These are phyloP conservation scores for Kuschelorhynchus macadamiae DNA, from an alignment of 2,888 invertebrate species.

Conservation along the genomic window DNA sequence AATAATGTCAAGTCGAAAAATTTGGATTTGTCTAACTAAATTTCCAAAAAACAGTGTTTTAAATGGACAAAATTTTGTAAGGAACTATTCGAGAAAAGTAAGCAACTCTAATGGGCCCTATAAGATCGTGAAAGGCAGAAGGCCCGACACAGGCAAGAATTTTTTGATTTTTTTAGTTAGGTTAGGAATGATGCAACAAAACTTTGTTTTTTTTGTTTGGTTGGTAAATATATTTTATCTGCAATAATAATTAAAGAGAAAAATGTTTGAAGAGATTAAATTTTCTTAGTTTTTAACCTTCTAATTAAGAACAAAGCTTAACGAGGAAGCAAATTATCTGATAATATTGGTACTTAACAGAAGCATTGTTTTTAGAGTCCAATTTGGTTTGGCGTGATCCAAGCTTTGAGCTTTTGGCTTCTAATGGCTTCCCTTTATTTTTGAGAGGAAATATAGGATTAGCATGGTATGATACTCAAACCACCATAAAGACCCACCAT, in stretches of 20 bases:
- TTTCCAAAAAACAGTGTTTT: constrained; percentile 39
- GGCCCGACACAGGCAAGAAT: constrained; percentile 41
- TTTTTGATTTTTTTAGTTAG: neutral
- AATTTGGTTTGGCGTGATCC: constrained; percentile 68
- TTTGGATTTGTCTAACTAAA: constrained; percentile 45
- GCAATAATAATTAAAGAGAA: too few species aligned
- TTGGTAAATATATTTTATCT: too few species aligned
- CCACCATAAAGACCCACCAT: constrained; percentile 69
- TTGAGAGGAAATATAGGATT: constrained; percentile 79
- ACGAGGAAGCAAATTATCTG: too few species aligned
- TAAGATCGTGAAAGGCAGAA: constrained; percentile 41
- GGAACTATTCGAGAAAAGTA: constrained; percentile 46
- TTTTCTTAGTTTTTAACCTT: too few species aligned
- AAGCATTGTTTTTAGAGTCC: constrained; percentile 56
- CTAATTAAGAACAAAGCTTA: too few species aligned
- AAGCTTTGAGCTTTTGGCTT: constrained; percentile 77
- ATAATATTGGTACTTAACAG: too few species aligned
- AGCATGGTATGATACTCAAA: constrained; percentile 77
- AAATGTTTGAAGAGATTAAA: too few species aligned
- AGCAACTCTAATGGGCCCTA: constrained; percentile 42
- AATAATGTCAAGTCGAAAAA: constrained; percentile 47
- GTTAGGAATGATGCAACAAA: constrained; percentile 36
- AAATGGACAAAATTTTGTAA: constrained; percentile 21
- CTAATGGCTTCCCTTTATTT: constrained; percentile 77
- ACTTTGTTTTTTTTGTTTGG: constrained; percentile 5